Percentiles rank a stretch among this genome's conserved stretches.
phyloP scores from a whole-genome alignment of 2,113 vertebrate species.

The Pachypanchax playfairii region DNA sequence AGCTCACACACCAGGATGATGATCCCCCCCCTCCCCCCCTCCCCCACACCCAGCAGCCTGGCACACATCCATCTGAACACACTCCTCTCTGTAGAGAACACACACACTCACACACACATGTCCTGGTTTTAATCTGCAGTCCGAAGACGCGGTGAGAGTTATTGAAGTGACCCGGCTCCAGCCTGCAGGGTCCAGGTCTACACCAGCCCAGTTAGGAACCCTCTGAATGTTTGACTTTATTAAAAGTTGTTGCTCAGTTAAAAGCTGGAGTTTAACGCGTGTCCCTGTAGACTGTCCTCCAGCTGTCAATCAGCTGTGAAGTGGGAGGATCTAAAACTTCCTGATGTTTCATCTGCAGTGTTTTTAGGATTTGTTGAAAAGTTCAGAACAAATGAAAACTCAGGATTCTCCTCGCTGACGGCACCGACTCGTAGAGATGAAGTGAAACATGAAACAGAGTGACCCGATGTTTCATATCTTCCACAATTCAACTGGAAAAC shows the following conservation, averaged over 20 bases:
- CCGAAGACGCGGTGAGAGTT: neutral
- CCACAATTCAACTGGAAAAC: no score
- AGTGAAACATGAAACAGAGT: no score
- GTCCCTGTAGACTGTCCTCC: neutral
- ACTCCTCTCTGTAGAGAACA: neutral
- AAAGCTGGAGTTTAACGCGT: neutral
- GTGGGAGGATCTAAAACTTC: neutral
- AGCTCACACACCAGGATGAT: neutral
- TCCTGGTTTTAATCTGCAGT: constrained; percentile 5
- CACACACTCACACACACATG: neutral
- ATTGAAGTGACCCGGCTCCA: neutral
- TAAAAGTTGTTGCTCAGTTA: neutral
- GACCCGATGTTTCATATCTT: no score
- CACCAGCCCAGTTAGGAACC: neutral
- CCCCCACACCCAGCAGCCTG: constrained; percentile 29
- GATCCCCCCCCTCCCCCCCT: neutral
- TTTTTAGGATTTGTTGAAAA: neutral
- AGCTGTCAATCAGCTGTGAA: neutral
- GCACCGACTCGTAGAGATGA: no score
- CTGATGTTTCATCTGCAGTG: neutral
- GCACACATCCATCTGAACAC: constrained; percentile 20
- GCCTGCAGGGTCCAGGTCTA: neutral
- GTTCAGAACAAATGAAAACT: no score
- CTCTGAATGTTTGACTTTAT: constrained; percentile 5
- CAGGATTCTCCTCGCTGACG: no score